Evolutionary conservation across 2,113 vertebrate species (phyloP).

Genomic region (Hylia prasina): DNA sequence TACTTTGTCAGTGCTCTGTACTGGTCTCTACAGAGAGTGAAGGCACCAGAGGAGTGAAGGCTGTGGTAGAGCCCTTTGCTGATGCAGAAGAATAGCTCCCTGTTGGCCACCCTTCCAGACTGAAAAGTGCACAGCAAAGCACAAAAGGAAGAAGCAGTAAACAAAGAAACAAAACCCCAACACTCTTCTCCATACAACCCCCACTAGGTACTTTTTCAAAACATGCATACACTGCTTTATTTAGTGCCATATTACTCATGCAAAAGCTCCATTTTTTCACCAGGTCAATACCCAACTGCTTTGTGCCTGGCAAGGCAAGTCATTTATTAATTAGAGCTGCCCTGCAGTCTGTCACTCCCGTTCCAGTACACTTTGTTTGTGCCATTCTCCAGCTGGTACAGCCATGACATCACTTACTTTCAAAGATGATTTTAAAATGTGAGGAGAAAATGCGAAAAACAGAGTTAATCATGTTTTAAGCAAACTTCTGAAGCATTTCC

Average conservation of each 20-base stretch:
- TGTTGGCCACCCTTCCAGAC: background rate
- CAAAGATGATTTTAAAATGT: background rate
- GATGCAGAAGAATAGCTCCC: background rate
- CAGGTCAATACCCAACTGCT: background rate
- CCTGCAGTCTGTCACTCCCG: conserved; percentile 20
- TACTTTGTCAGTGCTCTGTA: background rate
- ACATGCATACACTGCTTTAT: background rate
- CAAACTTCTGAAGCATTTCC: background rate
- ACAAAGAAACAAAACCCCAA: background rate
- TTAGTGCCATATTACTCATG: background rate
- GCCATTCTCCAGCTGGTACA: conserved; percentile 16
- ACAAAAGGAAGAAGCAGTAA: background rate
- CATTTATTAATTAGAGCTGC: conserved; percentile 39
- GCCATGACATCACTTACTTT: background rate
- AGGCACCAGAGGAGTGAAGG: background rate
- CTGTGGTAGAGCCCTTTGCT: background rate
- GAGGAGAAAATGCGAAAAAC: background rate
- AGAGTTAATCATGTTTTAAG: background rate
- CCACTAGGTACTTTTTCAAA: background rate
- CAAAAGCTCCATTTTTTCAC: background rate
- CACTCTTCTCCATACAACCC: background rate
- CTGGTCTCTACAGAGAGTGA: background rate
- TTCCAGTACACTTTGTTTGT: conserved; percentile 13
- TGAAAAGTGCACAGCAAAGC: background rate
- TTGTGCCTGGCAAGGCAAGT: background rate